A percentile compares a stretch with the other conserved stretches of the same genome.
Evolutionary conservation across 2,888 invertebrate genomes (phyloP).

Genomic region (Ochlodes sylvanus): DNA sequence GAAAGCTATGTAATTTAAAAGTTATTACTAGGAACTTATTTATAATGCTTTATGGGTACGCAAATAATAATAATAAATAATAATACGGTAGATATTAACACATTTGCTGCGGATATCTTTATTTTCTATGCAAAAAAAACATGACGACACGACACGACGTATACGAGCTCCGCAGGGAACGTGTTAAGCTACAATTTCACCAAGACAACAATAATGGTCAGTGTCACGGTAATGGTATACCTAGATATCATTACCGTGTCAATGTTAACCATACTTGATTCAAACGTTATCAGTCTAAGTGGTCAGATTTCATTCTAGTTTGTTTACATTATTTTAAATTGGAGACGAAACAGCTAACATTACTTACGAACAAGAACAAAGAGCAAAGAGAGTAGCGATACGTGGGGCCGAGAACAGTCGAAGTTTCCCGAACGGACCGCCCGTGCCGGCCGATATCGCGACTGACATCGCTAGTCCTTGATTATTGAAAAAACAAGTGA

Average conservation of each 20-base stretch:
- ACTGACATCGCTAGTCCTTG: constrained; percentile 58
- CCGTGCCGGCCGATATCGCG: constrained; percentile 62
- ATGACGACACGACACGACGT: too few species aligned
- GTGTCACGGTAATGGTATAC: too few species aligned
- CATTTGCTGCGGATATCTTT: too few species aligned
- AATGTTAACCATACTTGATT: constrained; percentile 16
- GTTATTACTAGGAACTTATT: too few species aligned
- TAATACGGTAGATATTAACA: too few species aligned
- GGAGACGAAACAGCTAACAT: constrained; percentile 46
- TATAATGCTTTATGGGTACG: too few species aligned
- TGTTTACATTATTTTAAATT: constrained; percentile 48
- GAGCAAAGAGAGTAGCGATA: constrained; percentile 50
- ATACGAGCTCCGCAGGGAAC: too few species aligned
- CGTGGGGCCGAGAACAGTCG: constrained; percentile 44
- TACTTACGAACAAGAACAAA: constrained; percentile 51
- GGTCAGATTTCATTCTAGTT: constrained; percentile 46
- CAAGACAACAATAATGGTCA: too few species aligned
- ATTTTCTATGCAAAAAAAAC: too few species aligned
- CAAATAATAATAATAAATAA: too few species aligned
- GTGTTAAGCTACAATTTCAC: too few species aligned
- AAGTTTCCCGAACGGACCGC: constrained; percentile 54
- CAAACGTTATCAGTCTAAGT: constrained; percentile 32
- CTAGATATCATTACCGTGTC: neutral
- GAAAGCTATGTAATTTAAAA: too few species aligned
- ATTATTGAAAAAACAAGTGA: constrained; percentile 64